Base-by-base conservation (phyloP, 2,113 vertebrate species). In the Ranitomeya variabilis region DNA sequence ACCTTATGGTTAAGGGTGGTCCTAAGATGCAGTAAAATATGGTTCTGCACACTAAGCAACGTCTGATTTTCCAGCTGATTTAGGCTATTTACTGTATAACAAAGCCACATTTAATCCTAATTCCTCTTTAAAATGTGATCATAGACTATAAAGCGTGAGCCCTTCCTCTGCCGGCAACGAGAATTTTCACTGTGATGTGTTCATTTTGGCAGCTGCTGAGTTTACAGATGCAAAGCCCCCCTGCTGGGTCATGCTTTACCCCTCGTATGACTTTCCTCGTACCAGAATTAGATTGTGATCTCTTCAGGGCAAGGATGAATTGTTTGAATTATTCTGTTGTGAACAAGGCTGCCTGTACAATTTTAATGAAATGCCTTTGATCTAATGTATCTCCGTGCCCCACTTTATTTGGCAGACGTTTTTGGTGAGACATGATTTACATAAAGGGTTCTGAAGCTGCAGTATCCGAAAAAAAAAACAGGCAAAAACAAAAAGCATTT, bases 351-450 rank as follows among this genome's bases (percentile, higher is more conserved):
- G 80, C 54, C 54, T 78, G 87, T 77, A 83, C 87, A 67, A 66
- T 89, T 87, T 84, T 84, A 89, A 89, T 83, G 81, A 64, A 77
- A 84, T 66, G 80, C 80, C 87, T 89, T 89, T 89, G 71, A 84
- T 89, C 81, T 89, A 69, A 67, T 85, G 87, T 74, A 79, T 85
- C 81, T 88, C 80, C 13, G 80, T 88, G 80, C 74, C 87, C 81
- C 82, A 78, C 74, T 85, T 89, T 85, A 85, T 89, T 89, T 89
- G 81, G 87, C 81, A 88, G 80, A 77, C 67, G 59, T 76, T 82
- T 88, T 76, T 84, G 81, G 82, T 57, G 74, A 85, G 82, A 37
- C 19, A 2, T 78, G 73, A 89, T 89, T 85, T 85, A 85, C 73
- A 85, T 85, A 67, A 69, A 89, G 81, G 76, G 18, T 79, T 83